phyloP scores from a whole-genome alignment of 2,113 vertebrate species.

The Colius striatus region DNA sequence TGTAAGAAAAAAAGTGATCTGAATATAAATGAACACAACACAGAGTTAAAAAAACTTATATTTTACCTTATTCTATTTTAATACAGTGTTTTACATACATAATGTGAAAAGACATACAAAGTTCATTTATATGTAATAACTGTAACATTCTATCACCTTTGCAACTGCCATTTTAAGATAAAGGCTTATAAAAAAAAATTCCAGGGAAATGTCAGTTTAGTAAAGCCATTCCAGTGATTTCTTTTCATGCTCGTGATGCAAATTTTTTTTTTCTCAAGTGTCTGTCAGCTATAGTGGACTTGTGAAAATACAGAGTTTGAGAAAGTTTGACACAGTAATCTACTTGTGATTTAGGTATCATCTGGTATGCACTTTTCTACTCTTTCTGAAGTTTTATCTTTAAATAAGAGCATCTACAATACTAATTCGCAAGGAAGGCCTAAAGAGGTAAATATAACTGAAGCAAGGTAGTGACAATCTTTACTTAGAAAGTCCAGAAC shows the following conservation, averaged over 20 bases:
- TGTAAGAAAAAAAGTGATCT: neutral
- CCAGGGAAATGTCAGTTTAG: slow-evolving; percentile 71
- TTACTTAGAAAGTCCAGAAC: neutral
- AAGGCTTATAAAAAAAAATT: slow-evolving; percentile 67
- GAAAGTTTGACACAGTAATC: neutral
- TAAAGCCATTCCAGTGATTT: neutral
- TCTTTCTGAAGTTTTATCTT: neutral
- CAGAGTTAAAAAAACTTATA: neutral
- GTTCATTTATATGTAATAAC: slow-evolving; percentile 73
- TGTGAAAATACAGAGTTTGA: neutral
- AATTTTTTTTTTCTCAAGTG: neutral
- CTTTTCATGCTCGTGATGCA: neutral
- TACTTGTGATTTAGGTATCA: neutral
- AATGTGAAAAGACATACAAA: slow-evolving; percentile 66
- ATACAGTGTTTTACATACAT: neutral
- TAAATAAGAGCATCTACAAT: neutral
- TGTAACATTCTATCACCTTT: slow-evolving; percentile 68
- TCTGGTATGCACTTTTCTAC: neutral
- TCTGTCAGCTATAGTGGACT: neutral
- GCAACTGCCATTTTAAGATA: slow-evolving; percentile 72
- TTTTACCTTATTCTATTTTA: neutral
- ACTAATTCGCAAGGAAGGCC: neutral
- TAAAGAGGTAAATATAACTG: neutral
- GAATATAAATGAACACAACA: neutral
- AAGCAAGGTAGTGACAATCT: neutral